phyloP scores from a whole-genome alignment of 1,140 invertebrate species.

The Bathynomus jamesi region DNA sequence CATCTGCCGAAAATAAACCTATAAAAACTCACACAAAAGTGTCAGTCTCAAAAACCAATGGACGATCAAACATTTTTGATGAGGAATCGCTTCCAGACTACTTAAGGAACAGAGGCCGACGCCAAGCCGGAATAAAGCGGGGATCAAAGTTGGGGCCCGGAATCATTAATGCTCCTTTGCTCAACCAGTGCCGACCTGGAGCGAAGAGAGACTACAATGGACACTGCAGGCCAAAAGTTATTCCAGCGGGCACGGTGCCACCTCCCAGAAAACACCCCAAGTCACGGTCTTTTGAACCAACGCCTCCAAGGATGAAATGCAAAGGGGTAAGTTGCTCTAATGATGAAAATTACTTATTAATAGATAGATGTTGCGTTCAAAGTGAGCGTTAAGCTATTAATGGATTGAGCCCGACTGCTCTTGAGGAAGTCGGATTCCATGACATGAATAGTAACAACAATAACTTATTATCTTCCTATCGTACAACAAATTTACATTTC shows the following conservation, averaged over 20 bases:
- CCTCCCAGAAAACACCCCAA: not conserved
- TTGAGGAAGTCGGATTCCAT: too few species aligned
- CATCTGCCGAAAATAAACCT: not conserved
- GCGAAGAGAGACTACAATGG: conserved; percentile 16
- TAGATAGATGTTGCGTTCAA: too few species aligned
- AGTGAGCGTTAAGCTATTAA: too few species aligned
- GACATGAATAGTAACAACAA: too few species aligned
- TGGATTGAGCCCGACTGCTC: too few species aligned
- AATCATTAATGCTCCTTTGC: conserved; percentile 14
- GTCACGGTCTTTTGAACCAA: not conserved
- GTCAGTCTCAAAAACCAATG: not conserved
- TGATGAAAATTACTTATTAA: too few species aligned
- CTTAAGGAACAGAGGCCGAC: conserved; percentile 3
- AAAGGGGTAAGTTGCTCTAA: not conserved
- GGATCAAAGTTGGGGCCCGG: not conserved
- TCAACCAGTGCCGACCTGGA: conserved; percentile 11
- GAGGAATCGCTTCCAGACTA: conserved; percentile 6
- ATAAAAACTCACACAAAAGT: not conserved
- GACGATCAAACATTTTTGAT: too few species aligned
- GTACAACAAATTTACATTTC: too few species aligned
- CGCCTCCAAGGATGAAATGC: not conserved
- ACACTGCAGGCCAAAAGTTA: conserved; percentile 12
- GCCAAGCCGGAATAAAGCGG: not conserved
- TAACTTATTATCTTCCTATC: too few species aligned
- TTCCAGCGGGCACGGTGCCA: not conserved